phyloP scores from a whole-genome alignment of 2,888 invertebrate genomes.

The Pammene aurita region DNA sequence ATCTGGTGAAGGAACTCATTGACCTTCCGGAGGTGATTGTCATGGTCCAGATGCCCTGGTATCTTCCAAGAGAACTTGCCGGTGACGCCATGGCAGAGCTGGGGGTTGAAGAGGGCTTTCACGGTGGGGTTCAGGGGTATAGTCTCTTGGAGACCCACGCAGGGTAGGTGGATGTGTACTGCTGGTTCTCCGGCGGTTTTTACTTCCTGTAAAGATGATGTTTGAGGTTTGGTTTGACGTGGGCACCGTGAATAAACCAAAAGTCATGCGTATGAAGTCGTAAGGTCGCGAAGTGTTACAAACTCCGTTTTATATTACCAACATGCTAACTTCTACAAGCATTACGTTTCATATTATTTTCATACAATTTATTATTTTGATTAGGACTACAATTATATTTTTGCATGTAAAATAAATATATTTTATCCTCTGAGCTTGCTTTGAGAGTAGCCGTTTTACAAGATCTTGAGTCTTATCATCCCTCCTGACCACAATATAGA shows the following conservation, averaged over 20 bases:
- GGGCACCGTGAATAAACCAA: neutral
- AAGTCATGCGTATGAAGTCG: neutral
- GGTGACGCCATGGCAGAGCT: slow-evolving; percentile 62
- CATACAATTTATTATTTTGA: too few species aligned
- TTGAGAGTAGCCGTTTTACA: too few species aligned
- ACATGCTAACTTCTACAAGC: neutral
- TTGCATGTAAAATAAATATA: too few species aligned
- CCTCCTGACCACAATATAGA: neutral
- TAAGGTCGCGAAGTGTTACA: neutral
- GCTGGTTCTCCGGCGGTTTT: slow-evolving; percentile 56
- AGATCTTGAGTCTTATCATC: too few species aligned
- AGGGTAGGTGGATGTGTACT: slow-evolving; percentile 68
- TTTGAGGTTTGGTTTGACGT: neutral
- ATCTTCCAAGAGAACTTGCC: slow-evolving; percentile 70
- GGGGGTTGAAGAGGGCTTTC: slow-evolving; percentile 64
- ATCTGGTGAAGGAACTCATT: slow-evolving; percentile 68
- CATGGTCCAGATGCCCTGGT: slow-evolving; percentile 76
- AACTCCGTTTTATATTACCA: neutral
- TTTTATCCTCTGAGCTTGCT: too few species aligned
- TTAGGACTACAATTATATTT: too few species aligned
- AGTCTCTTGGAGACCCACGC: slow-evolving; percentile 67
- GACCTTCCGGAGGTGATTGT: slow-evolving; percentile 69
- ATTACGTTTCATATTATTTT: too few species aligned
- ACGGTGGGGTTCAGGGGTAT: slow-evolving; percentile 64
- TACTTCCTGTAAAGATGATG: slow-evolving; percentile 61